A percentile compares a stretch with the other conserved stretches of the same genome.
Conservation (phyloP, 2,888 invertebrate genomes). For the Cataglyphis albicans region DNA sequence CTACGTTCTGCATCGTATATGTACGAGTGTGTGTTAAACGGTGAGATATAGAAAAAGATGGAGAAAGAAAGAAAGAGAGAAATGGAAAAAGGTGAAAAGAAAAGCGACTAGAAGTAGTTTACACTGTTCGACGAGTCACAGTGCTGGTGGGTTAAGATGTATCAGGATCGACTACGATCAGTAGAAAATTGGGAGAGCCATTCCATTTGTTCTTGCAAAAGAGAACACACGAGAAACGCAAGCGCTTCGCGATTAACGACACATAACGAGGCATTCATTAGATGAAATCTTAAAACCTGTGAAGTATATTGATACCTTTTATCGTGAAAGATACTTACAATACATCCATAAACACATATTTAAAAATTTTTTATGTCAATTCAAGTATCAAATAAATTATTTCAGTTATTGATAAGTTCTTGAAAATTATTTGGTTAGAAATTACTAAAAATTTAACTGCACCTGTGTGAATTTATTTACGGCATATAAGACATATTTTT, state of each 20-base stretch:
- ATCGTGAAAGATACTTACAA: background rate
- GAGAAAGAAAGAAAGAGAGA: background rate
- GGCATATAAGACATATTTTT: background rate
- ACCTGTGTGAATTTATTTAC: background rate
- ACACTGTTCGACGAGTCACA: slow-evolving; percentile 51
- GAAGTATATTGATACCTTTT: background rate
- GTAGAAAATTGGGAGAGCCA: slow-evolving; percentile 30
- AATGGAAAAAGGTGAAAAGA: slow-evolving; percentile 36
- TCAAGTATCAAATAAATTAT: background rate
- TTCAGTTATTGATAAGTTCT: background rate
- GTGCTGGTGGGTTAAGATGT: slow-evolving; percentile 33
- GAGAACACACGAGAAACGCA: slow-evolving; percentile 22
- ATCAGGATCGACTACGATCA: slow-evolving; percentile 57
- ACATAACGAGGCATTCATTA: background rate
- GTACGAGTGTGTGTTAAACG: slow-evolving; percentile 55
- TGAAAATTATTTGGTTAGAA: background rate
- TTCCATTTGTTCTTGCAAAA: slow-evolving; percentile 50
- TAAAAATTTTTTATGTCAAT: background rate
- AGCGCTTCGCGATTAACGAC: slow-evolving; percentile 10
- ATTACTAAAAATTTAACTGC: background rate
- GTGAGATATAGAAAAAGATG: slow-evolving; percentile 1
- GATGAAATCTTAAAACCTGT: slow-evolving; percentile 20
- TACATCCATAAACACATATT: background rate
- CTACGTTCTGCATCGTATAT: slow-evolving; percentile 66
- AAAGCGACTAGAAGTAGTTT: slow-evolving; percentile 56